These are phyloP conservation scores for Arctocebus calabarensis DNA, from an alignment of 2,797 vertebrate species.

Conservation along the genomic window DNA sequence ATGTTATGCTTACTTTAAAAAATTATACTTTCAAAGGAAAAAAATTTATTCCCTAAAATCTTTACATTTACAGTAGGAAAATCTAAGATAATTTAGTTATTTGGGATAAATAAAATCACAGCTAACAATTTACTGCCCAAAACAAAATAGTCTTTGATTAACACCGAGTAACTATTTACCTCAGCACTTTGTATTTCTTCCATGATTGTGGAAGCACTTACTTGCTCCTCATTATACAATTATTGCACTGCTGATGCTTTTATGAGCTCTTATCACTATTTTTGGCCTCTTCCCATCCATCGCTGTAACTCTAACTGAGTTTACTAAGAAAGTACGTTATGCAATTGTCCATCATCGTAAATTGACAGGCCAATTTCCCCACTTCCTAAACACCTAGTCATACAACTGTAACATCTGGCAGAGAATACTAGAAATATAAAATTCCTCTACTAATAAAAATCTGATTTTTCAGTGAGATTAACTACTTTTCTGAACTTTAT, in stretches of 20 bases:
- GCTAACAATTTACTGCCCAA: conserved; percentile 67
- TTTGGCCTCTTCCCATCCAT: conserved; percentile 75
- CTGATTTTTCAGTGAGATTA: conserved; percentile 63
- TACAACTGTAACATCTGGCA: conserved; percentile 65
- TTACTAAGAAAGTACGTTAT: conserved; percentile 82
- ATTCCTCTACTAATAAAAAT: neutral
- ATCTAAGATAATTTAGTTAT: conserved; percentile 62
- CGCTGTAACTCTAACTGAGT: conserved; percentile 81
- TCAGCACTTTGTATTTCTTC: conserved; percentile 74
- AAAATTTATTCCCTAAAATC: conserved; percentile 74
- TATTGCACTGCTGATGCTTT: conserved; percentile 80
- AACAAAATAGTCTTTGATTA: conserved; percentile 80
- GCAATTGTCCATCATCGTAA: conserved; percentile 79
- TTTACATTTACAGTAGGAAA: conserved; percentile 74
- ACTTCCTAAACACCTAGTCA: conserved; percentile 67
- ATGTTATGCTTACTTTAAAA: conserved; percentile 2
- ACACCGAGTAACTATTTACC: conserved; percentile 76
- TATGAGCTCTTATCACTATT: conserved; percentile 79
- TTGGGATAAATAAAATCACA: conserved; percentile 78
- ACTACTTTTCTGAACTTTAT: conserved; percentile 57
- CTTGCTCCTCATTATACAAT: conserved; percentile 80
- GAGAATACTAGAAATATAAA: conserved; percentile 48
- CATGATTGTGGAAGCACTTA: conserved; percentile 67
- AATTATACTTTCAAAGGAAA: conserved; percentile 47
- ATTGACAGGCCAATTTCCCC: conserved; percentile 80